A percentile compares a stretch with the other conserved stretches of the same genome.
Conservation (phyloP, 2,113 vertebrate genomes). For the Odontesthes bonariensis region DNA sequence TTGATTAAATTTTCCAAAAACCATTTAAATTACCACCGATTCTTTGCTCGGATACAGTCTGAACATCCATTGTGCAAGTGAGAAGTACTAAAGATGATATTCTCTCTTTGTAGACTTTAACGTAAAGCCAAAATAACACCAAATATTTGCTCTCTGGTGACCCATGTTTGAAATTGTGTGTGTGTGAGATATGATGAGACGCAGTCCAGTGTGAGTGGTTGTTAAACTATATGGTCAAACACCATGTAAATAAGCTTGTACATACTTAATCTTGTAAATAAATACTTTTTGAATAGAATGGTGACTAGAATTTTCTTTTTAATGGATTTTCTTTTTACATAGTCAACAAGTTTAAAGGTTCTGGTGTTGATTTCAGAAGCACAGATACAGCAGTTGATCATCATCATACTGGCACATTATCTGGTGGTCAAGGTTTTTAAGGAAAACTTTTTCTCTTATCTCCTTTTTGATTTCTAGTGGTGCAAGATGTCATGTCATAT, state of each 20-base stretch:
- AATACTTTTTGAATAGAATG: slow-evolving; percentile 58
- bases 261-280: slow-evolving; percentile 77
- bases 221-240: not conserved
- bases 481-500: too few relatives aligned
- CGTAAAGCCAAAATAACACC: not conserved
- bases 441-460: too few relatives aligned
- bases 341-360: too few relatives aligned
- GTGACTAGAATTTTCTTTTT: not conserved
- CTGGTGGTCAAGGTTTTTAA: too few relatives aligned
- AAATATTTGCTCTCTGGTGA: slow-evolving; percentile 18
- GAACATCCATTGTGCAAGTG: not conserved
- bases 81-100: not conserved
- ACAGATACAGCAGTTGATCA: too few relatives aligned
- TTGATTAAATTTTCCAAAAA: too few relatives aligned
- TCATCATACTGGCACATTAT: too few relatives aligned
- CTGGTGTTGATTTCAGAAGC: too few relatives aligned
- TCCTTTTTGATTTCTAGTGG: too few relatives aligned
- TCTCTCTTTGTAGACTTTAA: not conserved
- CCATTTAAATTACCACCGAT: too few relatives aligned
- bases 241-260: slow-evolving; percentile 76
- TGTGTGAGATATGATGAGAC: not conserved
- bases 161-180: not conserved
- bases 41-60: too few relatives aligned
- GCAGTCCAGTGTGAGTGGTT: not conserved
- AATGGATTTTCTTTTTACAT: too few relatives aligned